Evolutionary conservation across 2,888 invertebrate genomes (phyloP), one percentile per base, ranked within the genome.

Genomic region (Eupithecia tripunctaria): DNA sequence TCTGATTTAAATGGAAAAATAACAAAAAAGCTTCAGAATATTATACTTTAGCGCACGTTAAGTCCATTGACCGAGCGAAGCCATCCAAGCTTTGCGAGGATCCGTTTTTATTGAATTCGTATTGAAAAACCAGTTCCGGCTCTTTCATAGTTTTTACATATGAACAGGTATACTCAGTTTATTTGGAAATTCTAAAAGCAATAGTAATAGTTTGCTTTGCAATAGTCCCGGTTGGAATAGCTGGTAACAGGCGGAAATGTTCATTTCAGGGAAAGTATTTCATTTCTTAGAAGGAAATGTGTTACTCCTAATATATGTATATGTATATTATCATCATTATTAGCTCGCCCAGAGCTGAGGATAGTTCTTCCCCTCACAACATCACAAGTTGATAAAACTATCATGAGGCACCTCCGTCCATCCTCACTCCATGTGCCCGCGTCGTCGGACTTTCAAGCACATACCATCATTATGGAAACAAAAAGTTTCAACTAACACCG

Each of bases 31-130:
- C 51, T n/a, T 21, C 21, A 21, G 51, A 12, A 21, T 21, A 21
- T 51, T 2, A 5, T 29, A 25, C 12, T 1, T 25, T 56, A 25
- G 21, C 25, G 25, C 56, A 25, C 56, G 25, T 56, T 12, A 12
- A 25, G 25, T 56, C 56, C 25, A 56, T 56, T 56, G 21, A 56
- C 25, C n/a, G 32, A 32, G 12, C 15, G 62, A 63, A 63, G 1
- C 5, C n/a, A 63, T 63, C n/a, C 36, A n/a, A 5, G 36, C 36
- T 63, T 32, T 18, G 27, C 15, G 62, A 29, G 29, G 2, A 60
- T 62, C 32, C 18, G n/a, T 63, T 36, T 63, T 63, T 32, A 63
- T 63, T 36, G 62, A 63, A 32, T n/a, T 63, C 32, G 21, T n/a
- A 63, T 63, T 63, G 36, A 63, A 63, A 32, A 36, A 21, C n/a